phyloP scores from a whole-genome alignment of 2,113 vertebrate species.

The Oreochromis aureus region DNA sequence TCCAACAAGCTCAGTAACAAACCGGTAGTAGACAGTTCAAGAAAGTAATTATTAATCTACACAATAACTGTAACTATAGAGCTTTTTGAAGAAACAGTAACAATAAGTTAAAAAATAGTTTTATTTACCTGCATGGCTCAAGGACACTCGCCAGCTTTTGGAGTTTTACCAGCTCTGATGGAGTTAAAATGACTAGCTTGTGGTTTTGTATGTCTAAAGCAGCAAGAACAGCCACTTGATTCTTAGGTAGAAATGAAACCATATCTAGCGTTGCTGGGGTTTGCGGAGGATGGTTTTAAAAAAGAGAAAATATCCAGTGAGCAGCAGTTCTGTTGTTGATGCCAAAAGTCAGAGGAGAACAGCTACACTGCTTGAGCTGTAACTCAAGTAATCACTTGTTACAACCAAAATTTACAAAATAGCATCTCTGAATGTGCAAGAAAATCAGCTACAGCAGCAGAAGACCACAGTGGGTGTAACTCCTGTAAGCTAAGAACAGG shows the following conservation, averaged over 20 bases:
- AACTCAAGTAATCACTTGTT: background rate
- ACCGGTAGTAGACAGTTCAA: background rate
- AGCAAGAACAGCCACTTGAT: background rate
- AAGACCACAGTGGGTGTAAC: background rate
- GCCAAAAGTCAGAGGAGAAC: background rate
- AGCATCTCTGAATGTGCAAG: background rate
- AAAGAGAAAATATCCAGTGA: background rate
- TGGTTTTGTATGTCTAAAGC: background rate
- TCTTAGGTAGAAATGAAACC: background rate
- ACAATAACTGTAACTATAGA: background rate
- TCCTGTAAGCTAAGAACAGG: background rate
- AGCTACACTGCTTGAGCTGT: background rate
- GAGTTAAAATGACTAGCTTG: background rate
- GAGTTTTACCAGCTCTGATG: background rate
- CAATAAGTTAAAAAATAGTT: background rate
- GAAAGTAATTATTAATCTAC: background rate
- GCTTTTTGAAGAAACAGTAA: background rate
- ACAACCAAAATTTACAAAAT: background rate
- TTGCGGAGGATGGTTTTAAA: background rate
- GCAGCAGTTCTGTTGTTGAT: background rate
- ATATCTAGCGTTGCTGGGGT: background rate
- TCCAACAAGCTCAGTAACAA: background rate
- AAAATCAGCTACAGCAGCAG: background rate
- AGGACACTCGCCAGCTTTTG: fast-evolving
- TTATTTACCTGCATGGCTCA: background rate